A percentile compares a stretch with the other conserved stretches of the same genome.
Conservation (phyloP, 2,888 invertebrate genomes). For the Tridacna crocea region DNA sequence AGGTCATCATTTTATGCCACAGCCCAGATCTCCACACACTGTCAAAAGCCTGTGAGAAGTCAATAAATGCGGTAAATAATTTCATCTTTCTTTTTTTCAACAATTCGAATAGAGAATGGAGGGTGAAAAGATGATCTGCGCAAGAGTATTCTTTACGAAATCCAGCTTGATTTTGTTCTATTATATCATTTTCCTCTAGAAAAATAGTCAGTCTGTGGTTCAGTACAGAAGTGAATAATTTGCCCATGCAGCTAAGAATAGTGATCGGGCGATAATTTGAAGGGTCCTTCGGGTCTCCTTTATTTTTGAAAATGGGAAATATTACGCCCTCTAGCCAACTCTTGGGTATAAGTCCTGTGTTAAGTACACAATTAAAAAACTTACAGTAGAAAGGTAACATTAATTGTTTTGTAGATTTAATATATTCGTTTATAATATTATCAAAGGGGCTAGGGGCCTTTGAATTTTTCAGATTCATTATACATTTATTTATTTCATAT, state of each 20-base stretch:
- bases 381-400: background rate
- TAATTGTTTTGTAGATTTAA: slow-evolving; percentile 4
- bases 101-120: background rate
- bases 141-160: background rate
- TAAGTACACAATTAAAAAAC: background rate
- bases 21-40: too few species aligned
- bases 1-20: too few species aligned
- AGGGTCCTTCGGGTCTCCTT: too few species aligned
- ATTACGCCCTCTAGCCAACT: background rate
- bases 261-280: background rate
- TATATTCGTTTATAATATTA: slow-evolving; percentile 3
- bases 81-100: background rate
- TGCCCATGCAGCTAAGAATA: background rate
- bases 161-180: background rate
- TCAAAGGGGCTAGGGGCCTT: slow-evolving; percentile 8
- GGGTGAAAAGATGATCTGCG: background rate
- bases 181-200: background rate
- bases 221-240: background rate
- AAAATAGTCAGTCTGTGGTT: background rate
- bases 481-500: background rate
- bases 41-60: too few species aligned
- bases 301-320: background rate
- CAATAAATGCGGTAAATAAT: background rate
- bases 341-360: slow-evolving; percentile 1
- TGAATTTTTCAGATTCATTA: background rate